Base-by-base conservation (phyloP, 2,797 vertebrate species). In the Arctocebus calabarensis region DNA sequence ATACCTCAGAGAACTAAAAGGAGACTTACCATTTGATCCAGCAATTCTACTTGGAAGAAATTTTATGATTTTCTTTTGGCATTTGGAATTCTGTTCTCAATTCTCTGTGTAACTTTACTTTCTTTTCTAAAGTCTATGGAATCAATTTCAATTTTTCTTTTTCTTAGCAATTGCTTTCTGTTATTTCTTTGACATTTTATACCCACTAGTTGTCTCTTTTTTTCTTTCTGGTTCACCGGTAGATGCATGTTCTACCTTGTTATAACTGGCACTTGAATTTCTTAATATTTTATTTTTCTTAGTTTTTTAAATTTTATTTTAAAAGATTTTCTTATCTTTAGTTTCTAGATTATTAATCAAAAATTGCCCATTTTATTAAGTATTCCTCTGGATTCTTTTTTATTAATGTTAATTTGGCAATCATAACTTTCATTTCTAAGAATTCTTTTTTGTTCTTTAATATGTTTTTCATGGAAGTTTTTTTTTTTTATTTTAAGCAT, bases 311-410 rank as follows among this genome's bases (percentile, higher is more conserved):
- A 71, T 84, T 71, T 94, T 79, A 29, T 84, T 84, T 14, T 78
- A 32, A 17, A 83, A 75, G 11, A 20, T 70, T 75, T 37, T 23
- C 4, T 84, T 66, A 29, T 71, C 13, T 88, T 88, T 55, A 71
- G 78, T 13, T 57, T 74, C n/a, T 3, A 88, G 40, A 45, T 70
- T 93, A 20, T 29, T 89, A 86, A 84, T 74, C 27, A 23, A 68
- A 12, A 32, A 37, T 40, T 32, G 0, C 19, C 45, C 4, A 17
- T 78, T 89, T 84, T 85, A 34, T 84, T 68, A 64, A 73, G 3
- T 64, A 86, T 93, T 79, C 52, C 55, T 87, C 59, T 25, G 91
- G 27, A 88, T 66, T 75, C 37, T 75, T 68, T 84, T 93, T 84
- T 75, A 34, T 78, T 70, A 71, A 48, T 45, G 14, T 75, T 75